Evolutionary conservation across 30 jellyfish, hydroid and myxozoan species (phyloP).

Genomic region (Hydra vulgaris): DNA sequence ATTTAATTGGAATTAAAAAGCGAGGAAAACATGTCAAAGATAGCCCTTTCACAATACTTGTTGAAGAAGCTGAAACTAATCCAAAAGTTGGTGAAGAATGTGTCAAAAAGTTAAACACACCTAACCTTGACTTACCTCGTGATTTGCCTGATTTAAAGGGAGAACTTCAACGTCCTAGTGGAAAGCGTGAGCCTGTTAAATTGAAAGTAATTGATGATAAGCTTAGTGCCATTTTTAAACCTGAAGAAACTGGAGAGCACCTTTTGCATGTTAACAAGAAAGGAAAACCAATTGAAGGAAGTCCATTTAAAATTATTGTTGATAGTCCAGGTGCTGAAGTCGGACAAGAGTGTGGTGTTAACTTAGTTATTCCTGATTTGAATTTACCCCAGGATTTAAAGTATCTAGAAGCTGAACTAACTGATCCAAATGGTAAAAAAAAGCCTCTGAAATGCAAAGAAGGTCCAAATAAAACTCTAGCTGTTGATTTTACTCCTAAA

Average conservation of each 20-base stretch:
- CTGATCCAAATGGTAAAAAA: constrained; percentile 44
- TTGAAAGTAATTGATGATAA: constrained; percentile 18
- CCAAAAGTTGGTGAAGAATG: constrained; percentile 36
- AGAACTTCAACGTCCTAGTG: constrained; percentile 29
- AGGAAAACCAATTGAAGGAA: constrained; percentile 32
- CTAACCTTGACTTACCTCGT: constrained; percentile 33
- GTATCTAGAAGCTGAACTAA: constrained; percentile 26
- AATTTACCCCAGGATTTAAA: constrained; percentile 36
- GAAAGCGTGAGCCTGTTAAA: constrained; percentile 27
- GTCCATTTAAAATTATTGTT: constrained; percentile 29
- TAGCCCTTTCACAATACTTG: constrained; percentile 92
- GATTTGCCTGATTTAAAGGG: constrained; percentile 25
- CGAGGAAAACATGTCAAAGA: constrained; percentile 85
- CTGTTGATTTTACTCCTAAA: constrained; percentile 51
- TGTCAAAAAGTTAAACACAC: constrained; percentile 5
- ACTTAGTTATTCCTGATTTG: constrained; percentile 33
- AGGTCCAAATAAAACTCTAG: constrained; percentile 53
- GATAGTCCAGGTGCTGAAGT: constrained; percentile 35
- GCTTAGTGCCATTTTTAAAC: constrained; percentile 24
- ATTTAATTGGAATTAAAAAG: constrained; percentile 72
- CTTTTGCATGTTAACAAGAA: constrained; percentile 19
- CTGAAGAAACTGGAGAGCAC: constrained; percentile 44
- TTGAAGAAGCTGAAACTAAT: constrained; percentile 31
- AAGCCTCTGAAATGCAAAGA: constrained; percentile 29
- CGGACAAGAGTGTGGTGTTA: constrained; percentile 31